phyloP scores from a whole-genome alignment of 2,888 invertebrate genomes.

The Adela reaumurella region DNA sequence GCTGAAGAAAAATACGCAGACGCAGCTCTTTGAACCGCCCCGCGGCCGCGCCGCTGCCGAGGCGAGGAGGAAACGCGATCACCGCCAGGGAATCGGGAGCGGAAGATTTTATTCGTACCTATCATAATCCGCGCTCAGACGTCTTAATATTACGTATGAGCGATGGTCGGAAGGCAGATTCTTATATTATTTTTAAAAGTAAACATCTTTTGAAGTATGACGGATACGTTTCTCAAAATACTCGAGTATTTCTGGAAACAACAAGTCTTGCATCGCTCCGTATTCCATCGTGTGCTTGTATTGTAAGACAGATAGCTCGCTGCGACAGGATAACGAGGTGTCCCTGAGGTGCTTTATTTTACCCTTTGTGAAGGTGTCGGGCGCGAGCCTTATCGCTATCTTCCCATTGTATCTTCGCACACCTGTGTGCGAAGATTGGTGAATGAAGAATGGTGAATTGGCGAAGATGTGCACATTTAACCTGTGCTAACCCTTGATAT shows the following conservation, averaged over 20 bases:
- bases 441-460: no score
- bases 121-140: conserved; percentile 3
- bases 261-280: no score
- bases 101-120: conserved; percentile 33
- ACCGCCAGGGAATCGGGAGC: conserved; percentile 21
- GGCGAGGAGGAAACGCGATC: neutral
- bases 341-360: no score
- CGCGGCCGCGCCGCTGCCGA: conserved; percentile 22
- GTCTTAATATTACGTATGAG: conserved; percentile 10
- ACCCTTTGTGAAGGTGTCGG: no score
- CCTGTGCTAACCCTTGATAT: neutral
- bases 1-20: conserved; percentile 16
- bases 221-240: neutral
- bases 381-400: no score
- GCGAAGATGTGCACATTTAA: no score
- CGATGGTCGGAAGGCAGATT: conserved; percentile 17
- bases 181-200: conserved; percentile 23
- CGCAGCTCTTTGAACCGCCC: conserved; percentile 27
- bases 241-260: neutral
- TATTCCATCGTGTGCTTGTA: no score
- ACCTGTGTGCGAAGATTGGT: no score
- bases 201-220: conserved; percentile 17
- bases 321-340: no score
- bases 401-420: neutral
- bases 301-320: no score